Conservation (phyloP, 2,797 vertebrate genomes). For the Lithobates sylvaticus region DNA sequence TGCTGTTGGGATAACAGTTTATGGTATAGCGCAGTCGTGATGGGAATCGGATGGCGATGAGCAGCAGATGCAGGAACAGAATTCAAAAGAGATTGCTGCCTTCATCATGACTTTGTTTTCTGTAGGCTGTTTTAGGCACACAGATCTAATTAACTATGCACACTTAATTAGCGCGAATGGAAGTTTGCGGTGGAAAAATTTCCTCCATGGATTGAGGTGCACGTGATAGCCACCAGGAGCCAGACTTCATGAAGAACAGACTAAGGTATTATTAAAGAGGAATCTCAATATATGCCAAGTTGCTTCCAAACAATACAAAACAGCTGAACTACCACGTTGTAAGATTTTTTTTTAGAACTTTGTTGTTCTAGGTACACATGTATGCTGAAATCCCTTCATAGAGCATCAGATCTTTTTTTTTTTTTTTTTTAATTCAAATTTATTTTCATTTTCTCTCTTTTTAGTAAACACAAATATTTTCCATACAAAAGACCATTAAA, state of each 20-base stretch:
- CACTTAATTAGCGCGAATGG: conserved; percentile 72
- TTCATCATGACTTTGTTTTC: conserved; percentile 49
- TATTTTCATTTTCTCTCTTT: no score
- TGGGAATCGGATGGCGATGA: conserved; percentile 34
- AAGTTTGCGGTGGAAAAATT: conserved; percentile 64
- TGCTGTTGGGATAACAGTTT: conserved; percentile 26
- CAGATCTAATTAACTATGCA: conserved; percentile 71
- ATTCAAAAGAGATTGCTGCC: conserved; percentile 37
- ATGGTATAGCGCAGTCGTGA: background rate
- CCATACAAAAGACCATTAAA: no score
- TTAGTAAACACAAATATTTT: no score
- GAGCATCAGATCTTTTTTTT: no score
- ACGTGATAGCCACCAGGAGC: conserved; percentile 63
- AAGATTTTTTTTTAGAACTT: no score
- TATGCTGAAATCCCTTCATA: no score
- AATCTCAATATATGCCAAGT: background rate
- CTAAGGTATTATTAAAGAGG: conserved; percentile 59
- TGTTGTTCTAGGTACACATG: no score
- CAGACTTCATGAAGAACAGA: conserved; percentile 44
- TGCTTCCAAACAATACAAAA: background rate
- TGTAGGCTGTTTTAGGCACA: conserved; percentile 63
- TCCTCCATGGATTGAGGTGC: conserved; percentile 65
- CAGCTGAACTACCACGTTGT: no score
- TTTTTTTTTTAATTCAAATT: no score
- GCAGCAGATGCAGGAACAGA: conserved; percentile 53